Evolutionary conservation across 2,888 invertebrate genomes (phyloP).

Genomic region (Drosophila parthenogenetica): DNA sequence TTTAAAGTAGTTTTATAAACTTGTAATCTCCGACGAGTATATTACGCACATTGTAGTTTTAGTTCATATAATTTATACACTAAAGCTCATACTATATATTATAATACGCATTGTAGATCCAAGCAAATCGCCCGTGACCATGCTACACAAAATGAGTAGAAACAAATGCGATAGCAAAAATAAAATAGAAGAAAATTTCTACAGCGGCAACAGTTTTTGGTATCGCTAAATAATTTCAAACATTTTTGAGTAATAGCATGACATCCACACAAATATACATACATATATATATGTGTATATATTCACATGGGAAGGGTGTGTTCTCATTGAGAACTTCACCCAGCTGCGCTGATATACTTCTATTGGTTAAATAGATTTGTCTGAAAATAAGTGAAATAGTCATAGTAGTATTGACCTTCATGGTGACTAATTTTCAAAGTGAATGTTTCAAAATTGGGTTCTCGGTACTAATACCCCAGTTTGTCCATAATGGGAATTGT

Average conservation of each 20-base stretch:
- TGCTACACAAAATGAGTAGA: conserved; percentile 45
- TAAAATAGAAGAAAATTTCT: background rate
- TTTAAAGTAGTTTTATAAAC: background rate
- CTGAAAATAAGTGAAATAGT: conserved; percentile 30
- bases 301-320: conserved; percentile 48
- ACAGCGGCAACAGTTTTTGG: conserved; percentile 33
- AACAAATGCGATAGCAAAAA: conserved; percentile 38
- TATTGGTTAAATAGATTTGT: conserved; percentile 36
- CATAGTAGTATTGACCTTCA: conserved; percentile 72
- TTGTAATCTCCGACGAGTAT: background rate
- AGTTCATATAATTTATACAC: background rate
- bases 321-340: conserved; percentile 53
- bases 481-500: conserved; percentile 44
- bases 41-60: background rate
- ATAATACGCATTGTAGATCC: conserved; percentile 30
- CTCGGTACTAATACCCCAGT: conserved; percentile 33
- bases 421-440: conserved; percentile 64
- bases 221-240: conserved; percentile 52
- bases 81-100: conserved; percentile 4
- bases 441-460: conserved; percentile 56
- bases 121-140: conserved; percentile 72
- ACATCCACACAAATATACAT: background rate
- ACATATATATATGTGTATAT: background rate
- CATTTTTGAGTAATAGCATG: conserved; percentile 42
- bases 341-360: conserved; percentile 35